Conservation (phyloP, 1,140 invertebrate species). For the Holotrichia oblita region DNA sequence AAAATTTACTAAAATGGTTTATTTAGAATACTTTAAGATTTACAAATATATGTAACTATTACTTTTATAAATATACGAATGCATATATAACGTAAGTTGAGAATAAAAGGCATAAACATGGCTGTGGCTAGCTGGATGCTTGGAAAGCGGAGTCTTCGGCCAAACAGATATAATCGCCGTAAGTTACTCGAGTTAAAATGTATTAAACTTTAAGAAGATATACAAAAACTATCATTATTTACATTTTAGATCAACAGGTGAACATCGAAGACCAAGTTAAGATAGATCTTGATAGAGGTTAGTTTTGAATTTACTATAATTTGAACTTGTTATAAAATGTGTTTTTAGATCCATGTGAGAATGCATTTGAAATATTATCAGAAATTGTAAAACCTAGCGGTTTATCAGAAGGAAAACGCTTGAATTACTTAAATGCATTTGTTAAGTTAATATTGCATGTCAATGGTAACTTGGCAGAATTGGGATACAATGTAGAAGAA, state of each 20-base stretch:
- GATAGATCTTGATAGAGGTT: conserved; percentile 77
- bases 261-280: conserved; percentile 74
- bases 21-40: conserved; percentile 36
- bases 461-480: conserved; percentile 66
- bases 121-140: conserved; percentile 50
- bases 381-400: conserved; percentile 69
- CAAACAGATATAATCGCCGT: conserved; percentile 44
- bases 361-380: conserved; percentile 70
- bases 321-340: conserved; percentile 44
- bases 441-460: conserved; percentile 78
- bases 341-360: conserved; percentile 67
- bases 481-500: conserved; percentile 79
- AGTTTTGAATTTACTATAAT: conserved; percentile 57
- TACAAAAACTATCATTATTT: conserved; percentile 41
- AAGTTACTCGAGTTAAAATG: conserved; percentile 38
- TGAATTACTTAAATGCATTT: conserved; percentile 84
- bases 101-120: conserved; percentile 43
- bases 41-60: conserved; percentile 23
- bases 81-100: conserved; percentile 10
- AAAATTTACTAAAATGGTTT: conserved; percentile 40
- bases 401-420: conserved; percentile 72
- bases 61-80: conserved; percentile 30
- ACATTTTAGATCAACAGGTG: conserved; percentile 64
- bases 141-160: conserved; percentile 47
- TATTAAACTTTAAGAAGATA: neutral